phyloP scores from a whole-genome alignment of 2,888 invertebrate species.

The Bhutanitis thaidina region DNA sequence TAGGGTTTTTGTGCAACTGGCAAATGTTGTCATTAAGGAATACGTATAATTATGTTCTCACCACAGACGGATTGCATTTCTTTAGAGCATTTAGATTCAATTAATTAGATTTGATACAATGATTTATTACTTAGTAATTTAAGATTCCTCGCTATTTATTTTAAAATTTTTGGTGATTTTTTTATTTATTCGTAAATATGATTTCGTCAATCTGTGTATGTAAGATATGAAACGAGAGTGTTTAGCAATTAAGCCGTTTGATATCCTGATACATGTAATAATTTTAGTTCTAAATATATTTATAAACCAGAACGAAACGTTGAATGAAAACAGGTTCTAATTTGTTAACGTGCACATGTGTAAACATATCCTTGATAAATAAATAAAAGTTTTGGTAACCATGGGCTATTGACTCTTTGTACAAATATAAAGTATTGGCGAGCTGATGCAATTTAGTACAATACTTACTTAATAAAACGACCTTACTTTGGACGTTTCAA shows the following conservation, averaged over 20 bases:
- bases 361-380: too few relatives aligned
- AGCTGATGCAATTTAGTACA: slow-evolving; percentile 8
- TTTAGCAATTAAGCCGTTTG: too few relatives aligned
- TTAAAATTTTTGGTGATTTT: too few relatives aligned
- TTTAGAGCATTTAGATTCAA: neutral
- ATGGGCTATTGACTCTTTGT: neutral
- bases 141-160: too few relatives aligned
- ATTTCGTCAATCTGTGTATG: too few relatives aligned
- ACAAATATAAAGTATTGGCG: neutral
- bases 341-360: too few relatives aligned
- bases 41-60: slow-evolving; percentile 43
- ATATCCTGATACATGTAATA: too few relatives aligned
- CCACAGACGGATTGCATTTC: slow-evolving; percentile 29
- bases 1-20: slow-evolving; percentile 70
- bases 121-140: neutral
- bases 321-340: too few relatives aligned
- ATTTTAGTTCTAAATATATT: too few relatives aligned
- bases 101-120: neutral
- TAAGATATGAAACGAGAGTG: too few relatives aligned
- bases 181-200: too few relatives aligned
- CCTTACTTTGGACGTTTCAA: neutral
- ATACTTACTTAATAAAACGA: slow-evolving; percentile 6
- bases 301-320: too few relatives aligned
- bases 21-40: slow-evolving; percentile 66
- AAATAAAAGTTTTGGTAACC: neutral